These are phyloP conservation scores for Platycheirus albimanus DNA, from an alignment of 2,888 invertebrate genomes.

Conservation along the genomic window DNA sequence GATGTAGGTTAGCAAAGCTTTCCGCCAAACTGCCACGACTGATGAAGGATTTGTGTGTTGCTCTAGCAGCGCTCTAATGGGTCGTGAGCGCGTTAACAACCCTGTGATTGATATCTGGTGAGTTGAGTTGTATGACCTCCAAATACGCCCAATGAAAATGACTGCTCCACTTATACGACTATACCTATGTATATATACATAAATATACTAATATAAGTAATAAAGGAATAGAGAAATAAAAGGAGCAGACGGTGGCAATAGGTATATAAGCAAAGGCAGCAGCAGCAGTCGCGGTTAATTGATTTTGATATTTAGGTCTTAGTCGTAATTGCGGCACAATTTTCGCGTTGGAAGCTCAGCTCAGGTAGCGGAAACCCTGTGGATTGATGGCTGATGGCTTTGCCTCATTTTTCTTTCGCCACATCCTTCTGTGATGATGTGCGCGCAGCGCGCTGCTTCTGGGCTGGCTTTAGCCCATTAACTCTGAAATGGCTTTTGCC, in stretches of 20 bases:
- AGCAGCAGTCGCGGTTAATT: conserved; percentile 67
- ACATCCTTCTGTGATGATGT: too few relatives aligned
- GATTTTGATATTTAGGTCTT: conserved; percentile 71
- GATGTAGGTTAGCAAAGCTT: conserved; percentile 39
- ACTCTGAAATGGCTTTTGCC: conserved; percentile 60
- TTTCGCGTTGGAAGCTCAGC: conserved; percentile 27
- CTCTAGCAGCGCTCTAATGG: conserved; percentile 63
- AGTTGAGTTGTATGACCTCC: conserved; percentile 50
- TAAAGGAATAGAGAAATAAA: background rate
- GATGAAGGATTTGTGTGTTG: conserved; percentile 56
- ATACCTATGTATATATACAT: too few relatives aligned
- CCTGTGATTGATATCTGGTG: conserved; percentile 66
- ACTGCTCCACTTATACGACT: conserved; percentile 8
- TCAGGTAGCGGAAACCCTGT: conserved; percentile 47
- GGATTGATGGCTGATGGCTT: conserved; percentile 54
- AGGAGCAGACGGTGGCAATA: background rate
- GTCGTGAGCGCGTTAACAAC: conserved; percentile 59
- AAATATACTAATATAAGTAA: conserved; percentile 4
- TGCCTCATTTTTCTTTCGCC: conserved; percentile 30
- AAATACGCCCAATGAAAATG: conserved; percentile 16
- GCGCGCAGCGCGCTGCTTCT: too few relatives aligned
- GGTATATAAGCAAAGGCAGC: conserved; percentile 20
- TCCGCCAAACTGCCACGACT: conserved; percentile 13
- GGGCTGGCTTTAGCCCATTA: conserved; percentile 55
- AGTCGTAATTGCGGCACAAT: conserved; percentile 63